phyloP scores from a whole-genome alignment of 1,140 invertebrate species.

The Drosophila neocordata region DNA sequence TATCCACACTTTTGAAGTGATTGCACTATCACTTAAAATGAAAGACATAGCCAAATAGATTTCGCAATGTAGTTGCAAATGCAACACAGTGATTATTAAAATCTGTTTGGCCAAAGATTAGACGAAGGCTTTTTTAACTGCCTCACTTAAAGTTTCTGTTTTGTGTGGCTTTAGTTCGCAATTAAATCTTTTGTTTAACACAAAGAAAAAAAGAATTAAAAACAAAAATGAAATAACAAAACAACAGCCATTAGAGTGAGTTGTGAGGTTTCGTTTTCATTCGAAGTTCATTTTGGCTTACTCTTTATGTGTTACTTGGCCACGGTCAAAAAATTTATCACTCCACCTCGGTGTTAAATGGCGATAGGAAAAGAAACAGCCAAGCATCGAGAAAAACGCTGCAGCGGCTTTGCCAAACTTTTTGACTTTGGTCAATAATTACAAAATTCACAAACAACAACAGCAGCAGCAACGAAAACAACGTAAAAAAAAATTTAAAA shows the following conservation, averaged over 20 bases:
- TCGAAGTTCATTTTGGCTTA: constrained; percentile 29
- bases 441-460: constrained; percentile 25
- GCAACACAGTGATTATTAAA: not conserved
- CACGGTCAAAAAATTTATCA: constrained; percentile 61
- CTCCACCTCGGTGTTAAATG: constrained; percentile 15
- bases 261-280: constrained; percentile 15
- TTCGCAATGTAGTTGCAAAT: too few species aligned
- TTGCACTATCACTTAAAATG: too few species aligned
- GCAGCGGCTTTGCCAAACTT: constrained; percentile 12
- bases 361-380: constrained; percentile 19
- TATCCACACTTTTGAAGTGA: too few species aligned
- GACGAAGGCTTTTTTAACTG: too few species aligned
- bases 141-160: too few species aligned
- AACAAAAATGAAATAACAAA: constrained; percentile 12
- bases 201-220: not conserved
- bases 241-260: not conserved
- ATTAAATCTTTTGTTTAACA: not conserved
- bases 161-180: not conserved
- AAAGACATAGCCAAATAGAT: too few species aligned
- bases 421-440: not conserved
- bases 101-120: not conserved
- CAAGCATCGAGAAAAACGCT: constrained; percentile 9
- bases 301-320: constrained; percentile 66
- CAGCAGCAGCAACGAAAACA: constrained; percentile 22
- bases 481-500: not conserved